phyloP scores from a whole-genome alignment of 1,140 invertebrate genomes.

The Tetragnatha versicolor region DNA sequence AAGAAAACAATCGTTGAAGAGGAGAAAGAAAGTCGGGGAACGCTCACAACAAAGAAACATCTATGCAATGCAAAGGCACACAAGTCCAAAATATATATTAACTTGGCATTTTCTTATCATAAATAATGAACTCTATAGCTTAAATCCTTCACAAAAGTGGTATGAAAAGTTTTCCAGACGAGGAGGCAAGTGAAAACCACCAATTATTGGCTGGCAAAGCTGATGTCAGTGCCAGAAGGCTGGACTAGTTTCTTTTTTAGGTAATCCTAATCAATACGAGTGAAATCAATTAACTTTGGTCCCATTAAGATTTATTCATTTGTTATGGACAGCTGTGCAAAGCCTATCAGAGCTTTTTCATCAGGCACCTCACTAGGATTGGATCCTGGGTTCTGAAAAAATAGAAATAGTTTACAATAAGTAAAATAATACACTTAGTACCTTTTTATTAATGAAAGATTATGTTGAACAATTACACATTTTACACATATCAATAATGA shows the following conservation, averaged over 20 bases:
- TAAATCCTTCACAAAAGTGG: conserved; percentile 2
- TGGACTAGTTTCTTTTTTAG: conserved; percentile 36
- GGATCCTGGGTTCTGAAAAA: conserved; percentile 80
- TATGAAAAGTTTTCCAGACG: conserved; percentile 14
- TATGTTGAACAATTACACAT: no score
- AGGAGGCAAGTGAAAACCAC: conserved; percentile 11
- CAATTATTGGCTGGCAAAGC: conserved; percentile 5
- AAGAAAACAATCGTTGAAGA: neutral
- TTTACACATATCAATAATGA: no score
- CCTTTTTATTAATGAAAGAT: no score
- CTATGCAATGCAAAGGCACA: conserved; percentile 15
- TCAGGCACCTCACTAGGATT: conserved; percentile 85
- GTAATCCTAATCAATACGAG: conserved; percentile 3
- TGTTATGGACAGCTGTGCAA: conserved; percentile 93
- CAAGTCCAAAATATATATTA: conserved; percentile 49
- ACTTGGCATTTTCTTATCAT: conserved; percentile 50
- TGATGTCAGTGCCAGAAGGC: conserved; percentile 16
- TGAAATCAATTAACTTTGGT: conserved; percentile 25
- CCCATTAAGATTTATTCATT: conserved; percentile 60
- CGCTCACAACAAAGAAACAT: neutral
- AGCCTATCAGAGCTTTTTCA: conserved; percentile 93
- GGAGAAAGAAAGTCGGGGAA: neutral
- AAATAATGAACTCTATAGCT: conserved; percentile 46
- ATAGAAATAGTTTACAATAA: conserved; percentile 57
- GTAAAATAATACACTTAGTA: no score